A percentile compares a stretch with the other conserved stretches of the same genome.
phyloP scores from a whole-genome alignment of 2,888 invertebrate species.

The Celastrina argiolus region DNA sequence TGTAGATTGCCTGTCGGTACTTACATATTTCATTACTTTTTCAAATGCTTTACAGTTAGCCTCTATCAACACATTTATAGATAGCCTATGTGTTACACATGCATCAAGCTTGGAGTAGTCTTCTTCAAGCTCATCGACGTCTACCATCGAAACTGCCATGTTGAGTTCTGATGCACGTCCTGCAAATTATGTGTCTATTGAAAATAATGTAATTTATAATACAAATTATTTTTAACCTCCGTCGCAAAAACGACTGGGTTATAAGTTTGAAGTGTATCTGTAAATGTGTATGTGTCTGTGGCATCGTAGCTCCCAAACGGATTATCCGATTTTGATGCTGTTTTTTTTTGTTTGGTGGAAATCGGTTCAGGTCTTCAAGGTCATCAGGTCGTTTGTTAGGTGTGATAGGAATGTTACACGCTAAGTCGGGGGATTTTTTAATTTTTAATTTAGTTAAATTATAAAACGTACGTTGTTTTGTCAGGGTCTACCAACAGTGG shows the following conservation, averaged over 20 bases:
- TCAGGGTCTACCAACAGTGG: too few species aligned
- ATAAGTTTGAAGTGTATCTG: not conserved
- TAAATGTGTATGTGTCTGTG: not conserved
- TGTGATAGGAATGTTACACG: too few species aligned
- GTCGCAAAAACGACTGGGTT: too few species aligned
- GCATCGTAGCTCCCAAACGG: too few species aligned
- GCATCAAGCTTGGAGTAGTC: conserved; percentile 18
- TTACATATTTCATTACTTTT: conserved; percentile 43
- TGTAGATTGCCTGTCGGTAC: conserved; percentile 29
- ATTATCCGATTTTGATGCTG: too few species aligned
- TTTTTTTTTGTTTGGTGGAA: too few species aligned
- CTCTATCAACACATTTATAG: conserved; percentile 38
- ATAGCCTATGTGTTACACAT: conserved; percentile 29
- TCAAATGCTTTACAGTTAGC: conserved; percentile 38
- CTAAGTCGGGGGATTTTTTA: too few species aligned
- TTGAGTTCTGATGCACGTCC: conserved; percentile 5
- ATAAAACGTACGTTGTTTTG: too few species aligned
- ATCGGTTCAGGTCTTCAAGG: too few species aligned
- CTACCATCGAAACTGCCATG: conserved; percentile 21
- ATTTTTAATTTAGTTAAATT: too few species aligned
- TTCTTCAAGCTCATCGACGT: conserved; percentile 9
- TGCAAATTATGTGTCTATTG: not conserved
- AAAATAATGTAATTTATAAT: not conserved
- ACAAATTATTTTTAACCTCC: too few species aligned
- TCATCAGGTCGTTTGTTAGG: too few species aligned